A percentile compares a stretch with the other conserved stretches of the same genome.
phyloP scores from a whole-genome alignment of 2,888 invertebrate species.

The Sinelater perroti region DNA sequence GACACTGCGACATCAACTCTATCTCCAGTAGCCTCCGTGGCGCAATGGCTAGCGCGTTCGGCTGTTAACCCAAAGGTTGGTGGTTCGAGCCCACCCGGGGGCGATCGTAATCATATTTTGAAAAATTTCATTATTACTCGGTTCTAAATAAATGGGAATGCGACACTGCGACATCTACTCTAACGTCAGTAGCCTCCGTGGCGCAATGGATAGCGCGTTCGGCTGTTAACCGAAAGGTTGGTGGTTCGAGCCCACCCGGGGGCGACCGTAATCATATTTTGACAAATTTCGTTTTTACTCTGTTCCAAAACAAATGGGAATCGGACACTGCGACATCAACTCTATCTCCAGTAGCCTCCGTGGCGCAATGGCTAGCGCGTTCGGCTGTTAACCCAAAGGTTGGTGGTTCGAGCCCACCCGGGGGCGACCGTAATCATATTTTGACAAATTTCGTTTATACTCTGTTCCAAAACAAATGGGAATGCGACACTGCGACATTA shows the following conservation, averaged over 20 bases:
- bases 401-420: conserved; percentile 98
- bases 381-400: conserved; percentile 99
- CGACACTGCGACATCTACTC: not conserved
- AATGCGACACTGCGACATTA: no score
- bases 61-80: conserved; percentile 99
- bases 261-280: no score
- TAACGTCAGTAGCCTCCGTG: conserved; percentile 71
- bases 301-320: no score
- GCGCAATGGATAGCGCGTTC: conserved; percentile 98
- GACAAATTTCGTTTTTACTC: no score
- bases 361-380: conserved; percentile 98
- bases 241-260: conserved; percentile 98
- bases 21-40: conserved; percentile 76
- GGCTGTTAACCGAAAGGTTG: conserved; percentile 99
- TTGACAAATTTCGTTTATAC: no score
- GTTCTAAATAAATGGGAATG: not conserved
- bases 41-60: conserved; percentile 98
- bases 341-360: no score
- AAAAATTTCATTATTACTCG: not conserved
- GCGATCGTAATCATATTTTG: conserved; percentile 67
- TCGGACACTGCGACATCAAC: no score
- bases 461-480: no score
- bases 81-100: conserved; percentile 98
- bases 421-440: no score
- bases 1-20: not conserved